Base-by-base conservation (phyloP, 2,113 vertebrate genomes). In the Brachyhypopomus gauderio region DNA sequence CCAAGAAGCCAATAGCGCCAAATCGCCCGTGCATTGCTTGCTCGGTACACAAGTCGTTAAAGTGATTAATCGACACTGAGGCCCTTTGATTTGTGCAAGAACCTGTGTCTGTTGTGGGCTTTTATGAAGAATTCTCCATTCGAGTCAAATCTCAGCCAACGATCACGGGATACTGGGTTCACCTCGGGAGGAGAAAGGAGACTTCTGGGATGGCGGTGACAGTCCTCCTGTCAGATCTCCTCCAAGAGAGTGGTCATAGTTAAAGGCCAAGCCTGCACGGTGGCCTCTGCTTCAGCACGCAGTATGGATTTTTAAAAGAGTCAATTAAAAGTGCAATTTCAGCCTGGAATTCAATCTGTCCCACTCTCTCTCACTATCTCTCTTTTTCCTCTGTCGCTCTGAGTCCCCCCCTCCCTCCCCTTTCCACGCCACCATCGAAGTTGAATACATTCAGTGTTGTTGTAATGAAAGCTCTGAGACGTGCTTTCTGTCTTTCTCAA, bases 321-420 rank as follows among this genome's bases (percentile, higher is more conserved):
- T 75, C 56, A 60, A 75, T 75, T 75, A 75, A 75, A 75, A 75
- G 36, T 75, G 56, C 73, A 75, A 75, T 75, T 75, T 75, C 73
- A 75, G 73, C 19, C 55, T 55, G 45, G 72, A 75, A 75, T 75
- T 75, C 73, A 75, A 38, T 75, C 30, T 75, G 60, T 38, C 22
- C 64, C 60, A 11, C 70, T 79, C 25, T 63, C 14, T 55, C 55
- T 62, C 25, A 30, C 67, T 77, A 34, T 64, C 52, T 45, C 58
- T 64, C 75, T 41, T n/a, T 38, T 34, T 48, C 30, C 30, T 77
- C 25, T 48, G 25, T 41, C 8, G 38, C 58, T 63, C 25, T 25
- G 45, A 52, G 5, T 1, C 41, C 45, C n/a, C 30, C 72, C 30
- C 41, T 27, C 72, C 20, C 25, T 58, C 74, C 60, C 58, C 19